These are phyloP conservation scores for Macroramphosus scolopax DNA, from an alignment of 2,797 vertebrate genomes.

Conservation along the genomic window DNA sequence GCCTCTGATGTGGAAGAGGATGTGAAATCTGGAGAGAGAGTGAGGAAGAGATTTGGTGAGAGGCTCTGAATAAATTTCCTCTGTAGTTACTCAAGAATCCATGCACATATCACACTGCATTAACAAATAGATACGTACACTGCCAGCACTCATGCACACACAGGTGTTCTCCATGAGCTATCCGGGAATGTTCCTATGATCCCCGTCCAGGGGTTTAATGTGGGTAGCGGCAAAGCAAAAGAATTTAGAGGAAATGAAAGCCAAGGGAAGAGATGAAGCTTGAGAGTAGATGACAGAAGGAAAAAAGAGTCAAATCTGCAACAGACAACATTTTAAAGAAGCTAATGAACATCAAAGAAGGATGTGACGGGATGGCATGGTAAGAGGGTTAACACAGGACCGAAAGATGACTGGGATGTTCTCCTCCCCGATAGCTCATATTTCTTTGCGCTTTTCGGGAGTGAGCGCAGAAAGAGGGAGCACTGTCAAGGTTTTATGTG, in stretches of 20 bases:
- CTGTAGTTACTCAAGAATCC: constrained; percentile 67
- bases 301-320: constrained; percentile 31
- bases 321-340: constrained; percentile 42
- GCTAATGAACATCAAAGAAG: constrained; percentile 39
- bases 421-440: constrained; percentile 67
- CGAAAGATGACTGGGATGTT: constrained; percentile 56
- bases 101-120: constrained; percentile 74
- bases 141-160: constrained; percentile 63
- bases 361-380: constrained; percentile 29
- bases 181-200: constrained; percentile 73
- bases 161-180: constrained; percentile 69
- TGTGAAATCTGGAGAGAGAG: constrained; percentile 77
- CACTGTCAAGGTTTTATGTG: constrained; percentile 70
- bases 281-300: constrained; percentile 38
- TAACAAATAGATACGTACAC: constrained; percentile 68
- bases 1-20: constrained; percentile 70
- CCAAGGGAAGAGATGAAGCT: constrained; percentile 56
- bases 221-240: constrained; percentile 63
- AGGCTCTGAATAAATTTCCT: constrained; percentile 68
- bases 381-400: constrained; percentile 50
- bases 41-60: constrained; percentile 68
- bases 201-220: constrained; percentile 77
- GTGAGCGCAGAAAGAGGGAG: constrained; percentile 59
- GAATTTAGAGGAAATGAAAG: constrained; percentile 61
- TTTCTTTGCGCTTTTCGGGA: constrained; percentile 70